phyloP scores from a whole-genome alignment of 2,797 vertebrate species.

The Prunella strophiata region DNA sequence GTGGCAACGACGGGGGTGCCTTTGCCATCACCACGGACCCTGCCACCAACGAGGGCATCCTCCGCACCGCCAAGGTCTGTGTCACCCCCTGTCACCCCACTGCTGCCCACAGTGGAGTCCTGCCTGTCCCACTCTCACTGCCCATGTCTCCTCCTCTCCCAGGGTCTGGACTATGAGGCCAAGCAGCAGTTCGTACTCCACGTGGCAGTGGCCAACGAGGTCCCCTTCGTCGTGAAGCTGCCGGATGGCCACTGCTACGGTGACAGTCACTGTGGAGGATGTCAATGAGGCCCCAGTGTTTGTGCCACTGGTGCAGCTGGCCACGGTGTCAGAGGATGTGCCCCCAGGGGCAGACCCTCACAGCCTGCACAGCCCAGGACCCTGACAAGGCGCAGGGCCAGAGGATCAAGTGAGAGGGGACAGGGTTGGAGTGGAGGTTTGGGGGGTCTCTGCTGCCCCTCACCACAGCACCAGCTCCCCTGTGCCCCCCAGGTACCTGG shows the following conservation, averaged over 20 bases:
- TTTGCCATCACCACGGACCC: conserved; percentile 79
- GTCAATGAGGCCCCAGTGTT: conserved; percentile 89
- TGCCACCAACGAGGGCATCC: conserved; percentile 83
- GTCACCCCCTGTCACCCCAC: rapidly evolving
- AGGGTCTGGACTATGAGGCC: conserved; percentile 89
- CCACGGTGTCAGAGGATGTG: conserved; percentile 76
- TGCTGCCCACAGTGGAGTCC: rapidly evolving
- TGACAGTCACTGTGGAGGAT: conserved; percentile 82
- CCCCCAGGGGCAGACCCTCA: not conserved
- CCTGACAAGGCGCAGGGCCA: conserved; percentile 84
- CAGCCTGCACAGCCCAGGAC: conserved; percentile 81
- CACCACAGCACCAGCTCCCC: rapidly evolving
- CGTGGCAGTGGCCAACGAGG: conserved; percentile 82
- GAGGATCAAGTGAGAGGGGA: conserved; percentile 80
- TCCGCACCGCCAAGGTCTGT: conserved; percentile 82
- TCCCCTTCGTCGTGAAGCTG: conserved; percentile 75
- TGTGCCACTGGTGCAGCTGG: conserved; percentile 49
- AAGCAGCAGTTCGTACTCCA: conserved; percentile 75
- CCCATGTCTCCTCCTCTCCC: not conserved
- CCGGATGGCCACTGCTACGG: conserved; percentile 80
- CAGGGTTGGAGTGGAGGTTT: rapidly evolving
- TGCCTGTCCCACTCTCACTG: not conserved
- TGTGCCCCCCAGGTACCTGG: conserved; percentile 79
- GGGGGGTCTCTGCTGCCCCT: rapidly evolving
- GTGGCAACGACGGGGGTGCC: conserved; percentile 71